A percentile compares a stretch with the other conserved stretches of the same genome.
phyloP scores from a whole-genome alignment of 2,888 invertebrate species.

The Cephus pygmeus region DNA sequence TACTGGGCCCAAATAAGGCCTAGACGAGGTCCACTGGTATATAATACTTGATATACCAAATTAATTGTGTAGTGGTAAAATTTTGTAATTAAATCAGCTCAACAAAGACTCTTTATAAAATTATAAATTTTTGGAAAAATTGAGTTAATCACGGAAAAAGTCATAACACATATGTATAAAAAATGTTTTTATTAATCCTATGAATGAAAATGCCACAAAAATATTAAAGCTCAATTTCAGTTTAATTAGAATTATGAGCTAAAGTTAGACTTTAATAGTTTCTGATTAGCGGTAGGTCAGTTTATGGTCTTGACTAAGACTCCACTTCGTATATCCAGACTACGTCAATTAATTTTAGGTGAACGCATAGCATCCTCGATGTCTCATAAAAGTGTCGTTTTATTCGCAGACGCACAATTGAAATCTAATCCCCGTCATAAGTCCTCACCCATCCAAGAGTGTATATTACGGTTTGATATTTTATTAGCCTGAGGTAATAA shows the following conservation, averaged over 20 bases:
- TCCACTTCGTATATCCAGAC: background rate
- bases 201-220: background rate
- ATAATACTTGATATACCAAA: background rate
- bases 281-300: background rate
- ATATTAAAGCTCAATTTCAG: background rate
- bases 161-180: too few relatives aligned
- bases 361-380: slow-evolving; percentile 19
- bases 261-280: background rate
- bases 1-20: background rate
- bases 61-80: background rate
- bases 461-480: background rate
- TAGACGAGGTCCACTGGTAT: background rate
- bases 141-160: background rate
- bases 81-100: background rate
- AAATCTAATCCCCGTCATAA: slow-evolving; percentile 51
- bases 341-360: background rate
- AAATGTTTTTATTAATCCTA: too few relatives aligned
- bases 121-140: background rate
- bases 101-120: background rate
- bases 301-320: background rate
- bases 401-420: slow-evolving; percentile 49
- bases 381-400: slow-evolving; percentile 46
- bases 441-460: slow-evolving; percentile 18
- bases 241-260: background rate
- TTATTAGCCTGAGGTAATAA: background rate